Conservation (phyloP, 1,140 invertebrate species). For the Polyergus mexicanus region DNA sequence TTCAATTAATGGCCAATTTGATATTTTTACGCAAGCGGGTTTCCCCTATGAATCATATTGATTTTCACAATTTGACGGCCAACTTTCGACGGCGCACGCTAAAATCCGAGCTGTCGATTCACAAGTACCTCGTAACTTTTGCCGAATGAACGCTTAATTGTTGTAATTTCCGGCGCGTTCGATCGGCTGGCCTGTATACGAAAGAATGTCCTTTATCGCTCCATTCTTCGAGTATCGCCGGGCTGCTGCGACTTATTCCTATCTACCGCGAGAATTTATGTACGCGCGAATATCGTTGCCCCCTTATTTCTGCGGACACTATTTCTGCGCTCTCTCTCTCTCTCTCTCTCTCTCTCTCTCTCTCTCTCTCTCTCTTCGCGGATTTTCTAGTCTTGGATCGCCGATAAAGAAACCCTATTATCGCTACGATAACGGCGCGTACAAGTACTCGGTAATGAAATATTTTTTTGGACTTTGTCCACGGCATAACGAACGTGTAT, state of each 20-base stretch:
- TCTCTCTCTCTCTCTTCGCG: conserved; percentile 1
- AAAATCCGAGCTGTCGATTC: conserved; percentile 40
- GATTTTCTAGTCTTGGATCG: conserved; percentile 33
- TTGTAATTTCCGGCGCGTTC: conserved; percentile 57
- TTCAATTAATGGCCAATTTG: background rate
- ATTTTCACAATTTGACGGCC: background rate
- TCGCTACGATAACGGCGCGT: conserved; percentile 66
- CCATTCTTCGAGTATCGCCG: conserved; percentile 72
- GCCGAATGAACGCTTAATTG: conserved; percentile 69
- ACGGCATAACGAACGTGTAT: conserved; percentile 30
- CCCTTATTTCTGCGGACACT: conserved; percentile 66
- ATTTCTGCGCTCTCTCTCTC: conserved; percentile 1
- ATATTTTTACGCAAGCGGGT: background rate
- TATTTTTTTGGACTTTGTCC: conserved; percentile 44
- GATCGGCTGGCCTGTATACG: conserved; percentile 63
- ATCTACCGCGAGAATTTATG: conserved; percentile 66
- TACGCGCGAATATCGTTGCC: conserved; percentile 73
- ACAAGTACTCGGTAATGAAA: conserved; percentile 53
- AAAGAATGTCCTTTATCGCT: conserved; percentile 75
- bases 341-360: too few relatives aligned
- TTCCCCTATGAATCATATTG: background rate
- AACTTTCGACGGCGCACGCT: conserved; percentile 14
- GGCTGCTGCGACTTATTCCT: conserved; percentile 69
- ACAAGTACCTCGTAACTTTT: conserved; percentile 53
- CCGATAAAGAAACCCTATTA: conserved; percentile 71